A percentile compares a stretch with the other conserved stretches of the same genome.
Conservation (phyloP, 2,888 invertebrate genomes). For the Iphiclides podalirius region DNA sequence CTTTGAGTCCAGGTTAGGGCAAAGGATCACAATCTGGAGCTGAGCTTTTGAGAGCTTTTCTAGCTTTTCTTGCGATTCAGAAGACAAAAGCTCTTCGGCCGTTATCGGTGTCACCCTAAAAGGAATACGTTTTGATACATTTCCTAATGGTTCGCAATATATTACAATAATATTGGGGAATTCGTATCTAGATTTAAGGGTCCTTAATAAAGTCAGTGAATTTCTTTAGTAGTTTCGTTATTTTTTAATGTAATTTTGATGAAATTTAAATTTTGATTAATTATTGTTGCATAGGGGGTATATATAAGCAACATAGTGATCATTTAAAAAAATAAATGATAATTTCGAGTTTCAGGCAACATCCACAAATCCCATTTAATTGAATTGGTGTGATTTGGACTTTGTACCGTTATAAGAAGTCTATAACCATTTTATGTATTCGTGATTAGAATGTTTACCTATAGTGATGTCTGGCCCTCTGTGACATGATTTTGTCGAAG, state of each 20-base stretch:
- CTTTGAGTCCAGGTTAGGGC: conserved; percentile 85
- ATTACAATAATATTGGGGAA: too few relatives aligned
- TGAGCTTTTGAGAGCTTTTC: conserved; percentile 83
- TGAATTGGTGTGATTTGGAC: too few relatives aligned
- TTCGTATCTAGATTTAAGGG: too few relatives aligned
- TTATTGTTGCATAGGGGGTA: too few relatives aligned
- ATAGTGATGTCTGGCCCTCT: conserved; percentile 89
- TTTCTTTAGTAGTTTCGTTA: too few relatives aligned
- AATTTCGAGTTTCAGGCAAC: too few relatives aligned
- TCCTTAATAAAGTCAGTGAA: too few relatives aligned
- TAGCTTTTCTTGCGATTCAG: conserved; percentile 70
- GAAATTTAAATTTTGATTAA: background rate
- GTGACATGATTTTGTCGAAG: conserved; percentile 91
- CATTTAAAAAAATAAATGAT: too few relatives aligned
- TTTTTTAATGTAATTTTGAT: too few relatives aligned
- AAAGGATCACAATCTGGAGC: conserved; percentile 89
- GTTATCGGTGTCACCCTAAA: conserved; percentile 86
- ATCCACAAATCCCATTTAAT: too few relatives aligned
- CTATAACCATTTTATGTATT: background rate
- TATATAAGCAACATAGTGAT: too few relatives aligned
- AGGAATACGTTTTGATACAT: conserved; percentile 26
- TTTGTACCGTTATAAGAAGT: background rate
- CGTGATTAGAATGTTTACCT: conserved; percentile 83
- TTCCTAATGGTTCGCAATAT: too few relatives aligned
- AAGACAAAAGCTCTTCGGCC: conserved; percentile 83